Conservation (phyloP, 2,797 vertebrate genomes). For the Enteromius thamalakanensis region DNA sequence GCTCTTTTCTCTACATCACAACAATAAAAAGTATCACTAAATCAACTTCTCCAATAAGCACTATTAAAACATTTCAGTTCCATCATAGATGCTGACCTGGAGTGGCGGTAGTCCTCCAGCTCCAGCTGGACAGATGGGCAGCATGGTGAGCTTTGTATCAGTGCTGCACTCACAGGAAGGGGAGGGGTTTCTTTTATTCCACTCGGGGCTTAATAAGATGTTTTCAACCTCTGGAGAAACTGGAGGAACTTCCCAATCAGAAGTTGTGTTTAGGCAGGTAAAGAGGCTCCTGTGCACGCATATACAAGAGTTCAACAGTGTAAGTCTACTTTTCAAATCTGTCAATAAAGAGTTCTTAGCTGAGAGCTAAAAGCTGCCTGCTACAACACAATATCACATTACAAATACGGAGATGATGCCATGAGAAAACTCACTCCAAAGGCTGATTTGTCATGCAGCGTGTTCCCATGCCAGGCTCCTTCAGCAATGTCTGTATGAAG, state of each 20-base stretch:
- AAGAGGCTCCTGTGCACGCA: slow-evolving; percentile 70
- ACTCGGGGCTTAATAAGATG: slow-evolving; percentile 81
- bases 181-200: slow-evolving; percentile 85
- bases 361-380: background rate
- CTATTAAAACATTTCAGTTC: background rate
- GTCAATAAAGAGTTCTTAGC: background rate
- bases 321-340: background rate
- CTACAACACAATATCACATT: background rate
- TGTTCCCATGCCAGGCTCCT: slow-evolving; percentile 89
- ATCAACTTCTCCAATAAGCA: background rate
- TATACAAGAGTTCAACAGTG: background rate
- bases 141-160: slow-evolving; percentile 86
- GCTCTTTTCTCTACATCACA: slow-evolving; percentile 77
- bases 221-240: slow-evolving; percentile 76
- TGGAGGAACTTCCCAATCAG: slow-evolving; percentile 82
- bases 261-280: slow-evolving; percentile 79
- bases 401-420: background rate
- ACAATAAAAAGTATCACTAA: background rate
- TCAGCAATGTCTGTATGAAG: slow-evolving; percentile 83
- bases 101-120: slow-evolving; percentile 89
- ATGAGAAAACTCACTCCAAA: slow-evolving; percentile 79
- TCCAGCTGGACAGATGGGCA: slow-evolving; percentile 89
- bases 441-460: slow-evolving; percentile 88
- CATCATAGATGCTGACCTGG: slow-evolving; percentile 72
- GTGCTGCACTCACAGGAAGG: slow-evolving; percentile 92